phyloP scores from a whole-genome alignment of 2,888 invertebrate genomes.

The Phasia obesa region DNA sequence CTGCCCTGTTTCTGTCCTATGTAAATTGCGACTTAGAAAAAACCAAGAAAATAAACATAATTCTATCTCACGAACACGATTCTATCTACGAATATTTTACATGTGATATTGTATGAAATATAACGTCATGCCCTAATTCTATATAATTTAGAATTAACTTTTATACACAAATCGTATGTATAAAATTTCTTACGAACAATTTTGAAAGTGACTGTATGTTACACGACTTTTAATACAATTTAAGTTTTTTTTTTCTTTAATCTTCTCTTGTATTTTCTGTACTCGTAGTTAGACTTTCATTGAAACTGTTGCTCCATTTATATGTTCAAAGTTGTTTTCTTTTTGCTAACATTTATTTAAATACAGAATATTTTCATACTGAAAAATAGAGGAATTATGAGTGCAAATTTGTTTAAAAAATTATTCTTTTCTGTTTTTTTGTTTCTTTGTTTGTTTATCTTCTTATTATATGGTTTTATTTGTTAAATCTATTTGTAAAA shows the following conservation, averaged over 20 bases:
- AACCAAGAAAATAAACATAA: too few relatives aligned
- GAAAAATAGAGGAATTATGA: slow-evolving; percentile 56
- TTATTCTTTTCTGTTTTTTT: slow-evolving; percentile 33
- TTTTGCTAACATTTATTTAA: slow-evolving; percentile 16
- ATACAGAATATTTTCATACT: slow-evolving; percentile 33
- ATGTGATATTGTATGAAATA: too few relatives aligned
- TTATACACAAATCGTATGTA: too few relatives aligned
- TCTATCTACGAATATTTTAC: too few relatives aligned
- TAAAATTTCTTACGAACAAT: too few relatives aligned
- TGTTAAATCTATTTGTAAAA: slow-evolving; percentile 62
- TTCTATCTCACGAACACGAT: too few relatives aligned
- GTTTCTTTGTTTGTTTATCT: slow-evolving; percentile 34
- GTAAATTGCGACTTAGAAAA: too few relatives aligned
- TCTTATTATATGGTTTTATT: slow-evolving; percentile 54
- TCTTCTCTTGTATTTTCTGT: not conserved
- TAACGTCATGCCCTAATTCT: too few relatives aligned
- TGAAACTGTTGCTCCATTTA: slow-evolving; percentile 65
- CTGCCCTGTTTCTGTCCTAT: too few relatives aligned
- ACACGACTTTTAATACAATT: not conserved
- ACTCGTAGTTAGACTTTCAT: slow-evolving; percentile 6
- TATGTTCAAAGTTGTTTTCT: not conserved
- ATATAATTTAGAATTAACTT: too few relatives aligned
- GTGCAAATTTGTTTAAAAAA: slow-evolving; percentile 65
- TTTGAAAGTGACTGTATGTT: not conserved
- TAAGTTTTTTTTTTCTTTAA: not conserved